Conservation (phyloP, 2,797 vertebrate species). For the Avahi laniger region DNA sequence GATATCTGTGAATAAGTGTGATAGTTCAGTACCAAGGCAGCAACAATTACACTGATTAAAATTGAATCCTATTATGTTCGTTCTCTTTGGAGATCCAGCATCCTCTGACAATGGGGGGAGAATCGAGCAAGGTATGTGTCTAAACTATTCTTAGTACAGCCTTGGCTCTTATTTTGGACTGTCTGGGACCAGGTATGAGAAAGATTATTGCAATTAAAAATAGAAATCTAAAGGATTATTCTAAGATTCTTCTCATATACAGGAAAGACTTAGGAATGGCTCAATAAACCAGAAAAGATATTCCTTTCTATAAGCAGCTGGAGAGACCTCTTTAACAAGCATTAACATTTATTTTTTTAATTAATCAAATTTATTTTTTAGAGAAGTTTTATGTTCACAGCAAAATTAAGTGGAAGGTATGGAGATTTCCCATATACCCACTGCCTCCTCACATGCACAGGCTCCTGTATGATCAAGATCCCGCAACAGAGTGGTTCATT, state of each 20-base stretch:
- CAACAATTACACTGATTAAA: constrained; percentile 59
- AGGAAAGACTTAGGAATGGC: background rate
- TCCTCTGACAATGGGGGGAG: background rate
- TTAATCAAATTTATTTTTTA: background rate
- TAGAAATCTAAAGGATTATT: background rate
- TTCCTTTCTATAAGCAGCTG: background rate
- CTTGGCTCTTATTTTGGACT: background rate
- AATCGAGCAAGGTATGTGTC: background rate
- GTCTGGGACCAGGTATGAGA: background rate
- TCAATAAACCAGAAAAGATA: background rate
- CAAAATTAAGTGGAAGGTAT: background rate
- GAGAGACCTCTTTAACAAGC: background rate
- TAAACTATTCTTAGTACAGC: background rate
- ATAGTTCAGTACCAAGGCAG: background rate
- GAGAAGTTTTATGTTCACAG: background rate
- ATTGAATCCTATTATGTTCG: background rate
- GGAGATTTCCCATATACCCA: background rate
- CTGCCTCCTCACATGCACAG: fast-evolving
- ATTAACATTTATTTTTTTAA: background rate
- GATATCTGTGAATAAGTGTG: constrained; percentile 49
- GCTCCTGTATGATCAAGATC: background rate
- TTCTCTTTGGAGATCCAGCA: constrained; percentile 29
- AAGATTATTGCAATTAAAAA: background rate
- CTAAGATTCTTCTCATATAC: background rate
- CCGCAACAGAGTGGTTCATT: background rate